A percentile compares a stretch with the other conserved stretches of the same genome.
Evolutionary conservation across 2,113 vertebrate species (phyloP).

Genomic region (Telmatochromis sp.): DNA sequence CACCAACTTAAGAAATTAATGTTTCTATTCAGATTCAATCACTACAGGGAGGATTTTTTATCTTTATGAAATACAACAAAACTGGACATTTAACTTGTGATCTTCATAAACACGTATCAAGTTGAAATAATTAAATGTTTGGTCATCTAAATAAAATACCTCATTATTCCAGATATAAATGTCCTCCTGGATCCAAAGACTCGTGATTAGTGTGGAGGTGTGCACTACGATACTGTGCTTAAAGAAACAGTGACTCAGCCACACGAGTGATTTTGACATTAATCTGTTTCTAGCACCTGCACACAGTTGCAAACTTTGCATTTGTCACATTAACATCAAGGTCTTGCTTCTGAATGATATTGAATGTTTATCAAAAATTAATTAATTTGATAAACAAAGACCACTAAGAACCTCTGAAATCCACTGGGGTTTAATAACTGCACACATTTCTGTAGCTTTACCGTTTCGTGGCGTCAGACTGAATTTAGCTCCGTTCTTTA

Average conservation of each 20-base stretch:
- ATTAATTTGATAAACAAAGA: background rate
- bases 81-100: background rate
- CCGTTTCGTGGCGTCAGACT: conserved; percentile 56
- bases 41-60: background rate
- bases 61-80: background rate
- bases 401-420: rapidly evolving
- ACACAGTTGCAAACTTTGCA: background rate
- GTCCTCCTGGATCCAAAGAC: background rate
- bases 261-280: background rate
- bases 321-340: background rate
- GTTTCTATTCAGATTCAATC: background rate
- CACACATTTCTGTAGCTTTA: background rate
- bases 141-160: background rate
- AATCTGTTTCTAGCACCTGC: background rate
- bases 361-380: rapidly evolving
- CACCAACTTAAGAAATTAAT: background rate
- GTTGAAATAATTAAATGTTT: background rate
- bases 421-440: background rate
- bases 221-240: rapidly evolving
- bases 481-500: conserved; percentile 29
- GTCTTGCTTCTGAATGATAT: background rate
- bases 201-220: background rate
- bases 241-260: background rate
- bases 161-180: background rate
- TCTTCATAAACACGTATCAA: background rate